Evolutionary conservation across 2,113 vertebrate species (phyloP).

Genomic region (Pagrus major): DNA sequence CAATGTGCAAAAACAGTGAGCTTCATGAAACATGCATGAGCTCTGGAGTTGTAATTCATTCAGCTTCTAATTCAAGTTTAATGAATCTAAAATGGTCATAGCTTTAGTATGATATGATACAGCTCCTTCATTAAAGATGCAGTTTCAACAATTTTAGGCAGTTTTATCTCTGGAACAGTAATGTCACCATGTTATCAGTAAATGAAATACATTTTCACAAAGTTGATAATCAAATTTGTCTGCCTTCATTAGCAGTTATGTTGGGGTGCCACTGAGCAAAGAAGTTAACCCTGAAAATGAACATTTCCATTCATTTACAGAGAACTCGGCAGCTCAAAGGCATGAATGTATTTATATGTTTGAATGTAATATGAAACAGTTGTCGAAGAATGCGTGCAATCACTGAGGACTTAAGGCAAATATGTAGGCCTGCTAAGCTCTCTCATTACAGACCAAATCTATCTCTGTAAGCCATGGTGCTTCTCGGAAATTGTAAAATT

Average conservation of each 20-base stretch:
- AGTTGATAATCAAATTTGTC: conserved; percentile 1
- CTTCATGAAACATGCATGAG: conserved; percentile 64
- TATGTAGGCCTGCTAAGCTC: background rate
- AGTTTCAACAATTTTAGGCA: conserved; percentile 39
- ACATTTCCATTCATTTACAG: background rate
- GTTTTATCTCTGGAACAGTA: conserved; percentile 21
- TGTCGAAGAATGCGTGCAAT: background rate
- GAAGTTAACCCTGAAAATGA: background rate
- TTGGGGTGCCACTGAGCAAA: background rate
- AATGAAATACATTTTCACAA: conserved; percentile 10
- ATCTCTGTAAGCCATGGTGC: background rate
- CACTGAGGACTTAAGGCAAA: background rate
- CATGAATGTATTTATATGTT: too few relatives aligned
- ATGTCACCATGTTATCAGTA: conserved; percentile 15
- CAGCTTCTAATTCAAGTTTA: conserved; percentile 52
- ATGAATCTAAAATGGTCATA: conserved; percentile 51
- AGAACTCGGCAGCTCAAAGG: background rate
- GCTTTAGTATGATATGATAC: conserved; percentile 32
- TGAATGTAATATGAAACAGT: background rate
- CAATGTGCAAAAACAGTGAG: background rate
- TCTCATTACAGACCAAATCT: background rate
- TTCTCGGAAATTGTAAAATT: background rate
- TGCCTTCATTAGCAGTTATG: background rate
- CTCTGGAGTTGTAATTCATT: conserved; percentile 19
- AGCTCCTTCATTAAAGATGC: conserved; percentile 64